These are phyloP conservation scores for Drosophila tropicalis DNA, from an alignment of 1,140 invertebrate species.

Conservation along the genomic window DNA sequence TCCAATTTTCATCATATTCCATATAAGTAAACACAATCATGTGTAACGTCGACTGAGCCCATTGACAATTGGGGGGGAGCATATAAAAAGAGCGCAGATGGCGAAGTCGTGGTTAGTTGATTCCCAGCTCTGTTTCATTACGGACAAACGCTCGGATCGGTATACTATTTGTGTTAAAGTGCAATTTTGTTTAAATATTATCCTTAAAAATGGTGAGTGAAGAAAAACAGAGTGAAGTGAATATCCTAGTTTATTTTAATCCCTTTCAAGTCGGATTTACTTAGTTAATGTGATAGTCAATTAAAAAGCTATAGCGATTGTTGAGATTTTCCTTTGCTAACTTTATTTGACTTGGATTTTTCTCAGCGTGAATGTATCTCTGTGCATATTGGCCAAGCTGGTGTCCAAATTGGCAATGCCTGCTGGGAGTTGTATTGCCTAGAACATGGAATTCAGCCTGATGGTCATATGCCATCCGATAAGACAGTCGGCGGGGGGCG, in stretches of 20 bases:
- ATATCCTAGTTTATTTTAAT: too few species aligned
- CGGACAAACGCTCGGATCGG: slow-evolving; percentile 41
- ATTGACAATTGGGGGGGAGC: background rate
- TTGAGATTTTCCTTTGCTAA: too few species aligned
- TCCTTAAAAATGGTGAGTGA: background rate
- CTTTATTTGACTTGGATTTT: too few species aligned
- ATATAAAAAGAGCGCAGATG: slow-evolving; percentile 37
- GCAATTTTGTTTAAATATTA: background rate
- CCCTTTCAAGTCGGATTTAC: background rate
- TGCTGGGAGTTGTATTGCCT: slow-evolving; percentile 86
- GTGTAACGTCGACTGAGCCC: slow-evolving; percentile 1
- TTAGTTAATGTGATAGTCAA: too few species aligned
- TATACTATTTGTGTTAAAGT: slow-evolving; percentile 3
- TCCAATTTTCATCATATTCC: slow-evolving; percentile 12
- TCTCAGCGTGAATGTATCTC: slow-evolving; percentile 85
- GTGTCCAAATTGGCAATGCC: slow-evolving; percentile 90
- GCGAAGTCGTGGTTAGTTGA: slow-evolving; percentile 26
- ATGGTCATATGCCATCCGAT: slow-evolving; percentile 90
- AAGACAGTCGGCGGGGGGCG: slow-evolving; percentile 87
- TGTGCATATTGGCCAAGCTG: slow-evolving; percentile 90
- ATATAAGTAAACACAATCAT: slow-evolving; percentile 17
- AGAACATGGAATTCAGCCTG: slow-evolving; percentile 93
- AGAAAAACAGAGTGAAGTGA: background rate
- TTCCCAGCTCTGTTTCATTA: slow-evolving; percentile 55
- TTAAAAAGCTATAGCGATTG: too few species aligned